These are phyloP conservation scores for Cantharis rustica DNA, from an alignment of 2,888 invertebrate genomes.

Conservation along the genomic window DNA sequence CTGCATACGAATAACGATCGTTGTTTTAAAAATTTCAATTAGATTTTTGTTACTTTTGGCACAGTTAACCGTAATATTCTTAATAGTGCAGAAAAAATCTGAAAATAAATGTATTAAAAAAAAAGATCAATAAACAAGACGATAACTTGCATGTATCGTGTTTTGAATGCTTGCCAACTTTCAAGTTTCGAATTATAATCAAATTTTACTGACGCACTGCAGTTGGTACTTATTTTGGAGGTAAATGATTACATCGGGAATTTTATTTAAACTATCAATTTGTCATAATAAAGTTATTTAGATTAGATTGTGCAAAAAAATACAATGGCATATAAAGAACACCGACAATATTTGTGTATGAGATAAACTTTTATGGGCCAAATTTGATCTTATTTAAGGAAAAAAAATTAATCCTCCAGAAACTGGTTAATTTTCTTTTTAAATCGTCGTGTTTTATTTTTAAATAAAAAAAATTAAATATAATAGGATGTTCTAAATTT, in stretches of 20 bases:
- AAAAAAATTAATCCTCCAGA: neutral
- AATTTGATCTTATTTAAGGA: no score
- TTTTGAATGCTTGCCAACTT: constrained; percentile 14
- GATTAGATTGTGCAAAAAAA: neutral
- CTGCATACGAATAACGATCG: neutral
- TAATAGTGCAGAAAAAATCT: neutral
- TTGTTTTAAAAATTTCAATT: neutral
- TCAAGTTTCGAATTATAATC: neutral
- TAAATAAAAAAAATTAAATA: neutral
- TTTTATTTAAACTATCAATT: neutral
- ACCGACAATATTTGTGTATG: neutral
- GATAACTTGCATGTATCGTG: constrained; percentile 2
- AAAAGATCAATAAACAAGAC: neutral
- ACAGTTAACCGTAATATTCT: neutral
- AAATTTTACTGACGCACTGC: neutral
- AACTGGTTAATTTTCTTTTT: no score
- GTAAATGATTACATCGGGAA: neutral
- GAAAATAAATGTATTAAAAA: neutral
- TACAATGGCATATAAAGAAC: neutral
- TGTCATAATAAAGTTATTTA: neutral
- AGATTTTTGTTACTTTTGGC: neutral
- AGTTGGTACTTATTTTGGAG: neutral
- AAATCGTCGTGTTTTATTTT: neutral
- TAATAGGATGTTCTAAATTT: neutral
- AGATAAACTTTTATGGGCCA: neutral